Percentiles rank a stretch among this genome's conserved stretches.
phyloP scores from a whole-genome alignment of 2,888 invertebrate species.

The Lordiphosa andalusiaca region DNA sequence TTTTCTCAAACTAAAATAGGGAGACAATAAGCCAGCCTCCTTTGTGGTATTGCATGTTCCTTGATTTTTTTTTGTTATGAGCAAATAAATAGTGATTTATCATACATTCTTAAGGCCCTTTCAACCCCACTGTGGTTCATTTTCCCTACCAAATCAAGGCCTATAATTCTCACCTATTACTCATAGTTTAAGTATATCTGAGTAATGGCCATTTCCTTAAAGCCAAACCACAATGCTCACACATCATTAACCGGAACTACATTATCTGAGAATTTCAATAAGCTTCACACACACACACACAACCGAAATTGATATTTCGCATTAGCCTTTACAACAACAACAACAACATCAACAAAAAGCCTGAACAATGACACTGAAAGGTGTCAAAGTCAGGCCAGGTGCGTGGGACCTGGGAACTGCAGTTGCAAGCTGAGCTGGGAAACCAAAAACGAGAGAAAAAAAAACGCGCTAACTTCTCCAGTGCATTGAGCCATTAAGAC shows the following conservation, averaged over 20 bases:
- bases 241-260: slow-evolving; percentile 58
- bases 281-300: slow-evolving; percentile 41
- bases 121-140: too few relatives aligned
- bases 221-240: slow-evolving; percentile 50
- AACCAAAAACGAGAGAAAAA: background rate
- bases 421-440: slow-evolving; percentile 39
- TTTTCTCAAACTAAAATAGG: too few relatives aligned
- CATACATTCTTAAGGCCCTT: too few relatives aligned
- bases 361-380: slow-evolving; percentile 54
- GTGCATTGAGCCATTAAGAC: slow-evolving; percentile 71
- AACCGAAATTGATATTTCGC: slow-evolving; percentile 67
- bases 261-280: slow-evolving; percentile 66
- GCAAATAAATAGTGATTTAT: too few relatives aligned
- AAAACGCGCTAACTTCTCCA: slow-evolving; percentile 12
- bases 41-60: too few relatives aligned
- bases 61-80: too few relatives aligned
- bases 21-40: too few relatives aligned
- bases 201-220: slow-evolving; percentile 62
- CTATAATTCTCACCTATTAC: too few relatives aligned
- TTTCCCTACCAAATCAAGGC: too few relatives aligned
- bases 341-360: slow-evolving; percentile 19
- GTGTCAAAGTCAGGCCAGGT: slow-evolving; percentile 63
- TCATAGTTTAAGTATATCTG: slow-evolving; percentile 5
- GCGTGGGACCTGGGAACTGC: slow-evolving; percentile 59
- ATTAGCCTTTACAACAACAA: slow-evolving; percentile 45